Conservation (phyloP, 1,140 invertebrate species). For the Drosophila insularis region DNA sequence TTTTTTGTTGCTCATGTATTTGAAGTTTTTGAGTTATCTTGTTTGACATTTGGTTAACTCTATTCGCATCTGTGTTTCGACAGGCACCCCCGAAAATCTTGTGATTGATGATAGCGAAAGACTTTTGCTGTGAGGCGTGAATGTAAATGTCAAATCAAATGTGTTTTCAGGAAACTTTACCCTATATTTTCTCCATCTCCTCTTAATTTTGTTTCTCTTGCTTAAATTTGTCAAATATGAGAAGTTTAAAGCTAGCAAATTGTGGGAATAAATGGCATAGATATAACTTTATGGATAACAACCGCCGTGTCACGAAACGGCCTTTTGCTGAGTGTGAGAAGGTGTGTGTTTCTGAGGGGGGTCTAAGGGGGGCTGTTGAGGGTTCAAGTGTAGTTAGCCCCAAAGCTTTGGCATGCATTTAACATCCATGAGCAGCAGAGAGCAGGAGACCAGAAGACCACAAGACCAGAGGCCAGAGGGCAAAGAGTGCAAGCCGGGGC, state of each 20-base stretch:
- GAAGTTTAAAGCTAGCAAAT: conserved; percentile 70
- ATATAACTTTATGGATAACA: conserved; percentile 70
- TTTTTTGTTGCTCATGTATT: not conserved
- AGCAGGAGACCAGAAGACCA: conserved; percentile 8
- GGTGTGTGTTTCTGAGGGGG: conserved; percentile 11
- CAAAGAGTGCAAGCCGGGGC: conserved; percentile 17
- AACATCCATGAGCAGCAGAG: conserved; percentile 51
- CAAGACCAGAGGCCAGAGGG: conserved; percentile 9
- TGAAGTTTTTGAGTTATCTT: not conserved
- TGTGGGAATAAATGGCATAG: conserved; percentile 68
- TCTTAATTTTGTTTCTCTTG: not conserved
- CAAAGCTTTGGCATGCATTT: conserved; percentile 74
- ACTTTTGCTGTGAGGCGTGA: conserved; percentile 4
- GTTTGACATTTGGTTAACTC: conserved; percentile 5
- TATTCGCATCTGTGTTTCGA: conserved; percentile 3
- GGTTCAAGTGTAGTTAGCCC: conserved; percentile 73
- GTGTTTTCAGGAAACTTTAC: not conserved
- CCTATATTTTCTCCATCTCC: not conserved
- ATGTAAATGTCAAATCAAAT: conserved; percentile 11
- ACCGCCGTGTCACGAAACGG: conserved; percentile 52
- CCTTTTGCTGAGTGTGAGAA: not conserved
- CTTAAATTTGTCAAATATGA: conserved; percentile 72
- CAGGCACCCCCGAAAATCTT: not conserved
- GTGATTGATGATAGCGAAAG: conserved; percentile 1
- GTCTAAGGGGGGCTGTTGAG: not conserved